Percentiles rank a stretch among this genome's conserved stretches.
These are phyloP conservation scores for Cheilinus undulatus DNA, from an alignment of 2,113 vertebrate genomes.

Conservation along the genomic window DNA sequence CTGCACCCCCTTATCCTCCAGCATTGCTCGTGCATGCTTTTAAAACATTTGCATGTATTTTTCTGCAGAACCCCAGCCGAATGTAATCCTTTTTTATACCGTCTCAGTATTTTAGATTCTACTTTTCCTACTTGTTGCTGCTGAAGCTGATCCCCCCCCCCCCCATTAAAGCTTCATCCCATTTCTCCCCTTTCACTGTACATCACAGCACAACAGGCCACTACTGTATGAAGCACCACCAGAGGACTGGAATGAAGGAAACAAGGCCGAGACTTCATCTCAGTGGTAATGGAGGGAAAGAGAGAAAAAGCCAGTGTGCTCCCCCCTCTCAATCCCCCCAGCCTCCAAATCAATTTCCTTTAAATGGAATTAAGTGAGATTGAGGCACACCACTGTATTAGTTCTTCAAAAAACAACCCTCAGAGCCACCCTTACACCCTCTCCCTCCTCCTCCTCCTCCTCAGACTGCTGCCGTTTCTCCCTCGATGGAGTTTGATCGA, in stretches of 20 bases:
- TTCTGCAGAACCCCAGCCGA: neutral
- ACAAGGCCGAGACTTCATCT: constrained; percentile 33
- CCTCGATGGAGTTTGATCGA: constrained; percentile 88
- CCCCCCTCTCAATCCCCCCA: constrained; percentile 1
- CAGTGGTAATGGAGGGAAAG: constrained; percentile 28
- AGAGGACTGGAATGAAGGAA: constrained; percentile 2
- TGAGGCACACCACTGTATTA: constrained; percentile 80
- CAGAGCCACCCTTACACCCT: constrained; percentile 38
- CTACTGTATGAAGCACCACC: neutral
- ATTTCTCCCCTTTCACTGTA: neutral
- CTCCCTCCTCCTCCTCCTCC: constrained; percentile 36
- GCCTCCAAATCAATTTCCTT: constrained; percentile 83
- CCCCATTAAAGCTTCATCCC: constrained; percentile 36
- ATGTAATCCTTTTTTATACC: constrained; percentile 33
- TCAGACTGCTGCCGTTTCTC: constrained; percentile 37
- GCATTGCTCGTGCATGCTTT: neutral
- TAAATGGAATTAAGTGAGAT: constrained; percentile 85
- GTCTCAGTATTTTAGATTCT: constrained; percentile 45
- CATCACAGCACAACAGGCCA: constrained; percentile 12
- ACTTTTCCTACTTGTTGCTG: constrained; percentile 43
- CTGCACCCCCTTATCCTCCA: no score
- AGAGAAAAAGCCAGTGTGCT: neutral
- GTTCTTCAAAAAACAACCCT: constrained; percentile 76
- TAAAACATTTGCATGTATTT: constrained; percentile 10
- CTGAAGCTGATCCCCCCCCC: neutral